A percentile compares a stretch with the other conserved stretches of the same genome.
Evolutionary conservation across 2,113 vertebrate species (phyloP).

Genomic region (Calcarius ornatus): DNA sequence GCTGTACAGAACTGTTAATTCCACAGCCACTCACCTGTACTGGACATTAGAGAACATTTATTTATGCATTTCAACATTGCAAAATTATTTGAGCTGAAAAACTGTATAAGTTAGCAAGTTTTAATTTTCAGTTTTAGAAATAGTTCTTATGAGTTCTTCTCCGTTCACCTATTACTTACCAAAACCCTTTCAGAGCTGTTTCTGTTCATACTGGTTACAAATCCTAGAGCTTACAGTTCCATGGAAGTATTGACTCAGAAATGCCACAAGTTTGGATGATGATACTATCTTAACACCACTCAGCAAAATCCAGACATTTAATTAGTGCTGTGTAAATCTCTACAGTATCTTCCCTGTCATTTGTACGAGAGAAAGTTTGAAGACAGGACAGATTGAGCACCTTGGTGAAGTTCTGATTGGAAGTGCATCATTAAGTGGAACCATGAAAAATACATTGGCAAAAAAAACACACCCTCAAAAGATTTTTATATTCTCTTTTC

Average conservation of each 20-base stretch:
- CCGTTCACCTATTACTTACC: neutral
- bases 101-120: neutral
- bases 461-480: neutral
- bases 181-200: neutral
- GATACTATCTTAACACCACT: neutral
- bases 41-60: neutral
- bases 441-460: neutral
- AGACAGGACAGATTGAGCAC: neutral
- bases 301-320: neutral
- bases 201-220: neutral
- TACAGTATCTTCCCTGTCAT: neutral
- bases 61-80: neutral
- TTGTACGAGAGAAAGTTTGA: neutral
- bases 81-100: neutral
- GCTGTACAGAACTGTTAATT: neutral
- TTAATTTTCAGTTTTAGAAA: neutral
- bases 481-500: neutral
- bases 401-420: neutral
- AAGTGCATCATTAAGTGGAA: neutral
- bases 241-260: neutral
- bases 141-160: neutral
- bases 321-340: neutral
- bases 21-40: neutral
- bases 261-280: neutral
- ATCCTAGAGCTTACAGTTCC: neutral